A percentile compares a stretch with the other conserved stretches of the same genome.
Conservation (phyloP, 2,888 invertebrate genomes). For the Aphrophora alni region DNA sequence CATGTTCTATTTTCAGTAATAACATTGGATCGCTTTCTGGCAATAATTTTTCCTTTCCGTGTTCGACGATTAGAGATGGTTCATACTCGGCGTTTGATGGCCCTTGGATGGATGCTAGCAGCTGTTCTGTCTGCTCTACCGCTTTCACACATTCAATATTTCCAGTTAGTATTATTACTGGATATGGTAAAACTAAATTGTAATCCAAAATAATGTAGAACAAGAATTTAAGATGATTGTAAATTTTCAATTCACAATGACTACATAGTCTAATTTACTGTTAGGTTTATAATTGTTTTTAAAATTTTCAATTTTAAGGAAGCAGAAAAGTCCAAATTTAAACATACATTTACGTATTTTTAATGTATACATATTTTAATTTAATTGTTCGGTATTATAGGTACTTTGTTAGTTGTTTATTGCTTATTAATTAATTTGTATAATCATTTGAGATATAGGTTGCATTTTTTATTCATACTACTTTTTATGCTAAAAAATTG, state of each 20-base stretch:
- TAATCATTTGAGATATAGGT: no score
- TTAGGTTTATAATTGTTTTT: no score
- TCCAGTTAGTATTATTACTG: slow-evolving; percentile 53
- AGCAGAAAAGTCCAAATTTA: background rate
- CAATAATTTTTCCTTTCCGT: slow-evolving; percentile 57
- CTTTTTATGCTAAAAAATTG: no score
- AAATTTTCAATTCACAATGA: no score
- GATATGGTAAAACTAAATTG: background rate
- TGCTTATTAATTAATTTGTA: no score
- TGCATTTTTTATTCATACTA: no score
- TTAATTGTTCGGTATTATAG: no score
- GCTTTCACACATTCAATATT: slow-evolving; percentile 56
- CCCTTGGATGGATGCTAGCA: slow-evolving; percentile 54
- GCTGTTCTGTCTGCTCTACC: slow-evolving; percentile 55
- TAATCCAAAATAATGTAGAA: no score
- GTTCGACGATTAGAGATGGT: slow-evolving; percentile 54
- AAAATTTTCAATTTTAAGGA: no score
- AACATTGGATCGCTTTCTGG: slow-evolving; percentile 56
- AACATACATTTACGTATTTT: no score
- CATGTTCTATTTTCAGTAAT: slow-evolving; percentile 52
- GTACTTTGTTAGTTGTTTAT: no score
- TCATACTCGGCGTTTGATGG: slow-evolving; percentile 54
- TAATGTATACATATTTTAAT: no score
- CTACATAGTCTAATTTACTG: background rate
- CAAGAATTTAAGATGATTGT: background rate